A percentile compares a stretch with the other conserved stretches of the same genome.
These are phyloP conservation scores for Rutpela maculata DNA, from an alignment of 2,888 invertebrate genomes.

Conservation along the genomic window DNA sequence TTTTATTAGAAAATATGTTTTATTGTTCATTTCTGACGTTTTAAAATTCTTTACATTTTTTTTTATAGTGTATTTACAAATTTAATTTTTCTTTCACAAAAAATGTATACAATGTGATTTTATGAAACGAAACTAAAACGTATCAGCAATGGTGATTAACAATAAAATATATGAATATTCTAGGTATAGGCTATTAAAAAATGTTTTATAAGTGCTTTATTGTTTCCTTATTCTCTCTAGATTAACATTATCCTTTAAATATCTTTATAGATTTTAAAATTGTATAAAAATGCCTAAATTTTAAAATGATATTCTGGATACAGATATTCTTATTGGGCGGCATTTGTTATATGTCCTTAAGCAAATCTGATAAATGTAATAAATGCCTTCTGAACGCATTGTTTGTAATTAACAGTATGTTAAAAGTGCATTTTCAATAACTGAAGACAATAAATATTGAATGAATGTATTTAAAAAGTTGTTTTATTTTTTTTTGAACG, in stretches of 20 bases:
- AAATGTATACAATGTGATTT: conserved; percentile 69
- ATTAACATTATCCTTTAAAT: conserved; percentile 53
- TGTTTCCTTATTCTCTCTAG: conserved; percentile 57
- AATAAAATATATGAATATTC: conserved; percentile 65
- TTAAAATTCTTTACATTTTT: conserved; percentile 44
- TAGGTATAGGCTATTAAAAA: conserved; percentile 53
- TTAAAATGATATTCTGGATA: conserved; percentile 41
- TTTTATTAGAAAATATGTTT: conserved; percentile 53
- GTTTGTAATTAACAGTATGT: conserved; percentile 69
- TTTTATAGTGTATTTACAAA: conserved; percentile 47
- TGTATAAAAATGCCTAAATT: conserved; percentile 53
- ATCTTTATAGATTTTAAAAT: conserved; percentile 46
- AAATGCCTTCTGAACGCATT: conserved; percentile 48
- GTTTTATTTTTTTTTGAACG: conserved; percentile 25
- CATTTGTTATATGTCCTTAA: conserved; percentile 30
- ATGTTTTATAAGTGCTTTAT: conserved; percentile 65
- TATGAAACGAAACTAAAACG: conserved; percentile 73
- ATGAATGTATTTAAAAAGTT: conserved; percentile 59
- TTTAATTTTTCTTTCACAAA: conserved; percentile 47
- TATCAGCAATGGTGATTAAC: conserved; percentile 74
- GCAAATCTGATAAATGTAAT: conserved; percentile 25
- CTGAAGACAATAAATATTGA: conserved; percentile 74
- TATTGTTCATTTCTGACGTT: conserved; percentile 43
- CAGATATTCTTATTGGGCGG: conserved; percentile 29
- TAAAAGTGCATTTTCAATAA: conserved; percentile 75